phyloP scores from a whole-genome alignment of 1,140 invertebrate species.

The Portunus trituberculatus region DNA sequence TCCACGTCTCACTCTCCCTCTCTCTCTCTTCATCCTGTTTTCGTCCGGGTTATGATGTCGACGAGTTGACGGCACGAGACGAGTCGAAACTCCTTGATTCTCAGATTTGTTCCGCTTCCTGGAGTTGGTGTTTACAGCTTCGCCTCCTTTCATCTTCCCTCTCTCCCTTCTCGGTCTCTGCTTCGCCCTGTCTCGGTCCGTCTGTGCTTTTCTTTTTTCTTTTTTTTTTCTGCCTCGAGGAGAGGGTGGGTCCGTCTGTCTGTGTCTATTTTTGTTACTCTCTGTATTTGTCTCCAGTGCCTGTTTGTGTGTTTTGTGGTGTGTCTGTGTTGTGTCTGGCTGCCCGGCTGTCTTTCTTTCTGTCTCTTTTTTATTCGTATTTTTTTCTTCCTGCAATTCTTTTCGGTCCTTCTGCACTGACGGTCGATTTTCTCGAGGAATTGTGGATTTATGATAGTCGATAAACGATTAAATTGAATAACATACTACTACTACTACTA shows the following conservation, averaged over 20 bases:
- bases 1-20: background rate
- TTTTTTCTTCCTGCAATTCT: constrained; percentile 8
- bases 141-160: background rate
- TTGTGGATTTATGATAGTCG: too few relatives aligned
- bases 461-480: too few relatives aligned
- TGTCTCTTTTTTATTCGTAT: background rate
- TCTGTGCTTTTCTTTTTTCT: background rate
- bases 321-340: too few relatives aligned
- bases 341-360: background rate
- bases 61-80: background rate
- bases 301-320: too few relatives aligned
- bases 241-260: background rate
- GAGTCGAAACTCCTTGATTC: background rate
- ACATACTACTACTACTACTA: background rate
- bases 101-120: background rate
- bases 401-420: background rate
- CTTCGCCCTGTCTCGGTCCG: background rate
- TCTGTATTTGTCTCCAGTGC: background rate
- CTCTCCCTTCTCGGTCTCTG: background rate
- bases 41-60: background rate
- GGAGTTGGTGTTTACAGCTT: background rate
- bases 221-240: too few relatives aligned
- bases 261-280: background rate
- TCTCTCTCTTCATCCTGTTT: background rate
- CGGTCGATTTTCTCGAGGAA: too few relatives aligned